Evolutionary conservation across 2,113 vertebrate genomes (phyloP).

Genomic region (Protobothrops mucrosquamatus): DNA sequence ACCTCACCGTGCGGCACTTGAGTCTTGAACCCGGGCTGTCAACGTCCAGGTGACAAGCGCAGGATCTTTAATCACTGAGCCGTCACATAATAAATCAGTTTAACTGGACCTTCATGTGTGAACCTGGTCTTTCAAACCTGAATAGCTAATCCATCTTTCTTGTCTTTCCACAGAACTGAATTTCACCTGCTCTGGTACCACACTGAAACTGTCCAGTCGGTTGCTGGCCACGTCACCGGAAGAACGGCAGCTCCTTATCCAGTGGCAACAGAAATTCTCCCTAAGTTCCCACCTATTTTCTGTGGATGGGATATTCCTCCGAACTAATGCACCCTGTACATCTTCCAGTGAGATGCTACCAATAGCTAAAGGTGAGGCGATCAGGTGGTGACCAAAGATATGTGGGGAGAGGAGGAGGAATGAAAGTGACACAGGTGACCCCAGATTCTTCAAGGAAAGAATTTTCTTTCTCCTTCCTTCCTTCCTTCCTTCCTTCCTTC

Average conservation of each 20-base stretch:
- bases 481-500: no score
- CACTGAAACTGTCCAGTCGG: conserved; percentile 40
- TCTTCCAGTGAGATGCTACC: fast-evolving
- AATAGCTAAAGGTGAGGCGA: background rate
- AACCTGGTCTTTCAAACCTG: background rate
- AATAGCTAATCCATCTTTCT: fast-evolving
- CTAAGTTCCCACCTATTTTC: conserved; percentile 13
- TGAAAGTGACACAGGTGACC: no score
- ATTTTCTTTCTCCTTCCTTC: no score
- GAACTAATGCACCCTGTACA: fast-evolving
- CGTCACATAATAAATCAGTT: background rate
- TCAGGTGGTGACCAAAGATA: background rate
- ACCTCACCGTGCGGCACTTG: fast-evolving
- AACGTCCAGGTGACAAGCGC: background rate
- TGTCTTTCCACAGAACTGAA: conserved; percentile 40
- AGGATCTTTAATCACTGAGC: background rate
- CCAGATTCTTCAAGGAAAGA: no score
- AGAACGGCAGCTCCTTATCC: conserved; percentile 17
- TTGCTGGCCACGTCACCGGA: background rate
- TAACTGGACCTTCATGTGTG: background rate
- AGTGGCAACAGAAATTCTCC: conserved; percentile 21
- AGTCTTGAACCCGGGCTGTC: background rate
- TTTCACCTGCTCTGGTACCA: conserved; percentile 5
- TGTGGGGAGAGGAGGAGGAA: no score
- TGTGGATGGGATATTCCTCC: conserved; percentile 1